phyloP scores from a whole-genome alignment of 2,888 invertebrate genomes.

The Acanthosoma haemorrhoidale region DNA sequence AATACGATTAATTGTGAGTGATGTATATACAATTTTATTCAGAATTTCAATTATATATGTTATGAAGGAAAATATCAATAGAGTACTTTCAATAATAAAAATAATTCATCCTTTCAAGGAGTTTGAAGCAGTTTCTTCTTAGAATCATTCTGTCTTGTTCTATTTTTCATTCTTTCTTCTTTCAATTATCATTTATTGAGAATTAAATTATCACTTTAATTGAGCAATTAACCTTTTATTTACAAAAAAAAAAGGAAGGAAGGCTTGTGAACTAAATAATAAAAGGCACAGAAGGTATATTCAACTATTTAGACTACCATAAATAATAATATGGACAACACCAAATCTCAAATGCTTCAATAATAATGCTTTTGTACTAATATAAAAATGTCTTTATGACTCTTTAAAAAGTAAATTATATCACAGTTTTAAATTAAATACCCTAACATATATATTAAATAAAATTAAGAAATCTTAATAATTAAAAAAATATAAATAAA shows the following conservation, averaged over 20 bases:
- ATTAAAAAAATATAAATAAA: not conserved
- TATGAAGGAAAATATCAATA: not conserved
- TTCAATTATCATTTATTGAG: no score
- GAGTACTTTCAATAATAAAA: no score
- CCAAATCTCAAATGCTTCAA: not conserved
- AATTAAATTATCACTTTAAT: not conserved
- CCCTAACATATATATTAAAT: no score
- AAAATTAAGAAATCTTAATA: not conserved
- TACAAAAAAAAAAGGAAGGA: no score
- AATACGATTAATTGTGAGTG: not conserved
- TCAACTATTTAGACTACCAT: not conserved
- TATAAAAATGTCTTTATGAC: no score
- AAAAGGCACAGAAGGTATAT: not conserved
- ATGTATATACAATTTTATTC: not conserved
- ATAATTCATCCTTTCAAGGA: not conserved
- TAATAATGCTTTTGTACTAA: not conserved
- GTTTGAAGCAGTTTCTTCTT: not conserved
- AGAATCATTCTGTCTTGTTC: not conserved
- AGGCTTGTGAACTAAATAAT: not conserved
- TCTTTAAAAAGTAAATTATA: not conserved
- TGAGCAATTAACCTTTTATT: not conserved
- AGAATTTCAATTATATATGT: no score
- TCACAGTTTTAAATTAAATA: not conserved
- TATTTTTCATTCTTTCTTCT: not conserved
- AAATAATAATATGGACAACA: not conserved